These are phyloP conservation scores for Heterohyrax brucei DNA, from an alignment of 2,797 vertebrate species.

Conservation along the genomic window DNA sequence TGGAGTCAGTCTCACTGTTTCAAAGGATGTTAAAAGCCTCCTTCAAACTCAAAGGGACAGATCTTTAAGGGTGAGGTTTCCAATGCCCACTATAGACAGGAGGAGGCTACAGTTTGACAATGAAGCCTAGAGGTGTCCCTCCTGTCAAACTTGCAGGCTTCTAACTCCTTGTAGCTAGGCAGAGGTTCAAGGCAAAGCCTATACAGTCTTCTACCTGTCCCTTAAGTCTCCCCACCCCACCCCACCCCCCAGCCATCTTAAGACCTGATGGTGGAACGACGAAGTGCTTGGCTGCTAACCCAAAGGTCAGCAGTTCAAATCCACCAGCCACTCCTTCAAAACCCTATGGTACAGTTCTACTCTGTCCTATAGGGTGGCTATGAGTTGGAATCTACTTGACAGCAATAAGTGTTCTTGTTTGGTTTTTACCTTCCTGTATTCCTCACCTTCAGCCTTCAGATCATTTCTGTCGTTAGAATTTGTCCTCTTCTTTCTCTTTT, in stretches of 20 bases:
- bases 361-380: too few relatives aligned
- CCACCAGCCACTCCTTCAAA: too few relatives aligned
- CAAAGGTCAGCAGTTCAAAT: too few relatives aligned
- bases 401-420: too few relatives aligned
- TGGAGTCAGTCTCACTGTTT: not conserved
- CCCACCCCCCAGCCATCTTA: not conserved
- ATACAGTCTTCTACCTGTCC: not conserved
- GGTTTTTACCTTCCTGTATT: not conserved
- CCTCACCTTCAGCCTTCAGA: constrained; percentile 1
- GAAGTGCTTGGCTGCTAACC: too few relatives aligned
- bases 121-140: not conserved
- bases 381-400: too few relatives aligned
- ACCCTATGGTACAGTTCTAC: too few relatives aligned
- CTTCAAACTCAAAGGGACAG: not conserved
- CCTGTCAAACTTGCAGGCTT: not conserved
- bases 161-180: not conserved
- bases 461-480: constrained; percentile 32
- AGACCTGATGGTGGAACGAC: too few relatives aligned
- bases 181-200: not conserved
- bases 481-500: constrained; percentile 57
- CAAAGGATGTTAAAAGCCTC: not conserved
- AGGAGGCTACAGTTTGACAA: not conserved
- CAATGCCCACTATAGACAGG: not conserved
- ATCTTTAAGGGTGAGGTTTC: constrained; percentile 1
- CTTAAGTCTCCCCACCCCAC: not conserved